These are phyloP conservation scores for Pachyrhynchus sulphureomaculatus DNA, from an alignment of 1,140 invertebrate species.

Conservation along the genomic window DNA sequence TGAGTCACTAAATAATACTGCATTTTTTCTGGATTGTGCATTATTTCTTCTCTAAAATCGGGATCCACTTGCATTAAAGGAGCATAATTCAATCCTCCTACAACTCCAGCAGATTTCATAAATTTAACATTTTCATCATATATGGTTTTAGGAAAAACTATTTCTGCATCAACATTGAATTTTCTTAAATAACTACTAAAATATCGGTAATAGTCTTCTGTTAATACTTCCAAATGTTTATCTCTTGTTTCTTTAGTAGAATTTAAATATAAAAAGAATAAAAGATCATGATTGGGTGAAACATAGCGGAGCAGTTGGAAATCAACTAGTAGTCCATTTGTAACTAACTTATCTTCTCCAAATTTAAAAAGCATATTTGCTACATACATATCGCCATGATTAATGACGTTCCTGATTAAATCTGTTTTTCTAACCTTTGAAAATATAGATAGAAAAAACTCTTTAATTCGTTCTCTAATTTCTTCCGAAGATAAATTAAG, in stretches of 20 bases:
- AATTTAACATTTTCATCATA: slow-evolving; percentile 7
- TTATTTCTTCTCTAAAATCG: no score
- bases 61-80: background rate
- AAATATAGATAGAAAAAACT: no score
- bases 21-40: no score
- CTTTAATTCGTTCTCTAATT: no score
- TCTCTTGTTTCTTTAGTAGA: slow-evolving; percentile 50
- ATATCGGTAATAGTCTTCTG: slow-evolving; percentile 11
- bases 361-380: no score
- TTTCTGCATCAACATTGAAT: background rate
- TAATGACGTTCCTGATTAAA: slow-evolving; percentile 57
- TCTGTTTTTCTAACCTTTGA: slow-evolving; percentile 53
- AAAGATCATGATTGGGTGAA: slow-evolving; percentile 55
- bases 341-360: slow-evolving; percentile 28
- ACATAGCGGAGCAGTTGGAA: slow-evolving; percentile 62
- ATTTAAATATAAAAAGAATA: slow-evolving; percentile 56
- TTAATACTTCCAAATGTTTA: slow-evolving; percentile 1
- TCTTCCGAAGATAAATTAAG: no score
- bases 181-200: background rate
- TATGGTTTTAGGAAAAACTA: slow-evolving; percentile 4
- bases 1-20: no score
- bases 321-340: slow-evolving; percentile 59
- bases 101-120: background rate
- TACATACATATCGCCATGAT: no score
- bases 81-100: background rate